Evolutionary conservation across 2,888 invertebrate species (phyloP).

Genomic region (Ophion slaviceki): DNA sequence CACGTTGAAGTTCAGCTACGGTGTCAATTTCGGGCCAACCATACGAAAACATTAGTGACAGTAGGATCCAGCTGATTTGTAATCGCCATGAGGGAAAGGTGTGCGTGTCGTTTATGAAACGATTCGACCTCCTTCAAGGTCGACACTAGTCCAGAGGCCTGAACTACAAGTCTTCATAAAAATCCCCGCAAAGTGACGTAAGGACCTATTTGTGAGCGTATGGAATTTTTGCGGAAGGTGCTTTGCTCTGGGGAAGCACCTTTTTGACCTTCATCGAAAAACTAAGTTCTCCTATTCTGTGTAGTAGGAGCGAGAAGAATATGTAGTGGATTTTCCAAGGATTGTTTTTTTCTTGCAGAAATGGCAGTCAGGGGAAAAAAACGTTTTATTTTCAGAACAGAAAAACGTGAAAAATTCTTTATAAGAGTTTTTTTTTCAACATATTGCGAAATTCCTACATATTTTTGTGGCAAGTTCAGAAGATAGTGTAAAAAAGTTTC

Average conservation of each 20-base stretch:
- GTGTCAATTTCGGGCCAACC: constrained; percentile 19
- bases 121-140: background rate
- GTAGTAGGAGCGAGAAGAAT: background rate
- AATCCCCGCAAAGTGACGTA: background rate
- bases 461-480: background rate
- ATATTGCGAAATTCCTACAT: background rate
- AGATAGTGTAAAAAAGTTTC: background rate
- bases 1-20: background rate
- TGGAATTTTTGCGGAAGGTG: background rate
- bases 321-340: background rate
- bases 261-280: background rate
- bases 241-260: background rate
- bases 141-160: background rate
- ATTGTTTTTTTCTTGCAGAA: background rate
- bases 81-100: constrained; percentile 1
- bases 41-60: background rate
- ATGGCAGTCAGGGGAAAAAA: background rate
- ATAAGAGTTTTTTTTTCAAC: background rate
- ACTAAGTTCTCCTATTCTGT: background rate
- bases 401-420: background rate
- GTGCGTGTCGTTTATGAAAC: constrained; percentile 35
- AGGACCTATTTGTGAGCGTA: background rate
- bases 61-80: background rate
- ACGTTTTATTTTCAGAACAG: background rate
- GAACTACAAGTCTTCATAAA: background rate